Evolutionary conservation across 2,888 invertebrate genomes (phyloP).

Genomic region (Rhorus exstirpatorius): DNA sequence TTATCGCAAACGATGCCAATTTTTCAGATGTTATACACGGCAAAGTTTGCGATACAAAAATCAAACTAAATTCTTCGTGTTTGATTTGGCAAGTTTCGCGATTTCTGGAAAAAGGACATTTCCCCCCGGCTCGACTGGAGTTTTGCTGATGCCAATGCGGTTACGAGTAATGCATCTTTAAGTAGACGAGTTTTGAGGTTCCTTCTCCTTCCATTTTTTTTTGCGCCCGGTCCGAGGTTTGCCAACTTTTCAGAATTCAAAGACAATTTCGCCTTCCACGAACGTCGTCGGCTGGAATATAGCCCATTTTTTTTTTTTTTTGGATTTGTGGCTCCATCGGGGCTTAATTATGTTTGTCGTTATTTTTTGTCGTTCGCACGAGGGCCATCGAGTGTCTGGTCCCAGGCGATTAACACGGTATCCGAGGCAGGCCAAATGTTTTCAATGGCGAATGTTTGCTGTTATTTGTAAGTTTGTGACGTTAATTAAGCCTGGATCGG

Average conservation of each 20-base stretch:
- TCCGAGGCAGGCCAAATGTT: slow-evolving; percentile 55
- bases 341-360: slow-evolving; percentile 46
- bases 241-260: slow-evolving; percentile 61
- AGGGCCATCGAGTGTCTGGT: slow-evolving; percentile 31
- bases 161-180: slow-evolving; percentile 53
- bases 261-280: slow-evolving; percentile 39
- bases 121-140: slow-evolving; percentile 17
- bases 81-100: slow-evolving; percentile 36
- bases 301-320: slow-evolving; percentile 22
- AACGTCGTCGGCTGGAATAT: slow-evolving; percentile 14
- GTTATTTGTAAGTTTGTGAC: slow-evolving; percentile 53
- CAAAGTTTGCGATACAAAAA: background rate
- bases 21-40: background rate
- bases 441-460: slow-evolving; percentile 38
- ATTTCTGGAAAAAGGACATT: background rate
- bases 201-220: slow-evolving; percentile 4
- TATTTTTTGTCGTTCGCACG: slow-evolving; percentile 27
- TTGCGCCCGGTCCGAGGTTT: slow-evolving; percentile 19
- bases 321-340: slow-evolving; percentile 3
- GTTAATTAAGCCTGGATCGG: slow-evolving; percentile 58
- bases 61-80: slow-evolving; percentile 11
- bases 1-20: background rate
- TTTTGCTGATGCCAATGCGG: slow-evolving; percentile 50
- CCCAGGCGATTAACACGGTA: slow-evolving; percentile 21
- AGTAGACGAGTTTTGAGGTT: slow-evolving; percentile 51